Percentiles rank a stretch among this genome's conserved stretches.
These are phyloP conservation scores for Tetrax tetrax DNA, from an alignment of 2,113 vertebrate genomes.

Conservation along the genomic window DNA sequence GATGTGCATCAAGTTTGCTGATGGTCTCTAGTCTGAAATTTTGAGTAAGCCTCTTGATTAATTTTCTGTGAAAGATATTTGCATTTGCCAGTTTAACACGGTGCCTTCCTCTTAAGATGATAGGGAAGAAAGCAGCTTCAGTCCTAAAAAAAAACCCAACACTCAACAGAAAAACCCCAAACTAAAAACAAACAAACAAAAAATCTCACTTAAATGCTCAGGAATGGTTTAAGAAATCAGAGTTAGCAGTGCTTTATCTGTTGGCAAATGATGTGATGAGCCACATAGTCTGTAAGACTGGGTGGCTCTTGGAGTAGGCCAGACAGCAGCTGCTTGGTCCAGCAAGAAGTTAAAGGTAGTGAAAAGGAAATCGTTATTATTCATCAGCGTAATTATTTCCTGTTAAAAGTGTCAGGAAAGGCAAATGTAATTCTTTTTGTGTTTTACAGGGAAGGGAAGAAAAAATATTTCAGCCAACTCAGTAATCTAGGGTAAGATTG, in stretches of 20 bases:
- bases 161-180: background rate
- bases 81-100: background rate
- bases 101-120: background rate
- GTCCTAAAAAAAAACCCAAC: background rate
- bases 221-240: background rate
- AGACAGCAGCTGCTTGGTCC: background rate
- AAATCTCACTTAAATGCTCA: background rate
- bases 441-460: conserved; percentile 16
- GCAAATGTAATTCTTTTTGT: background rate
- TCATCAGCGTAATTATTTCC: background rate
- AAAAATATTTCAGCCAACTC: conserved; percentile 1
- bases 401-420: background rate
- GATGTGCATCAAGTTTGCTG: background rate
- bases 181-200: background rate
- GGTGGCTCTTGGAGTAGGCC: background rate
- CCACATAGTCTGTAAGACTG: accelerated
- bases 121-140: background rate
- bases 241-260: background rate
- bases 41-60: background rate
- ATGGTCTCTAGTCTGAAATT: background rate
- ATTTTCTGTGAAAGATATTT: background rate
- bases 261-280: background rate
- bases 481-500: background rate
- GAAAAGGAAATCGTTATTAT: conserved; percentile 7
- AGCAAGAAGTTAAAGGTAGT: background rate